Conservation (phyloP, 2,888 invertebrate species). For the Noctua janthina region DNA sequence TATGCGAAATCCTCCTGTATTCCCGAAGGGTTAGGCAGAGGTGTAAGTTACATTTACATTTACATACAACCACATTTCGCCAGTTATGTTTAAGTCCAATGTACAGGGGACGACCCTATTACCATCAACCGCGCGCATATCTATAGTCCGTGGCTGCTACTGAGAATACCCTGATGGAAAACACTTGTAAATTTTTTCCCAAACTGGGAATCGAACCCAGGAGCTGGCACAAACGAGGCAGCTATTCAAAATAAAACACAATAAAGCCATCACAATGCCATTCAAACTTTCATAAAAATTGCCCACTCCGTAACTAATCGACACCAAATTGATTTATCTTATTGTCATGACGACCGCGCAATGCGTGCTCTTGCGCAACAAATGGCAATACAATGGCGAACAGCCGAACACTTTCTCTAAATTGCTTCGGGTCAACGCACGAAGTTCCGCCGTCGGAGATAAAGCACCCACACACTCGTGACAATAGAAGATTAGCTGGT, state of each 20-base stretch:
- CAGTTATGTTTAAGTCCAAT: neutral
- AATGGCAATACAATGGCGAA: constrained; percentile 67
- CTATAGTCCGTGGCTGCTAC: neutral
- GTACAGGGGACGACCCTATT: neutral
- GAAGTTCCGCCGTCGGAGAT: constrained; percentile 54
- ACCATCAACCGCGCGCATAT: neutral
- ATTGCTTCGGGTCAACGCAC: constrained; percentile 67
- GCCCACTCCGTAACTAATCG: constrained; percentile 17
- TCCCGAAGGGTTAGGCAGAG: neutral
- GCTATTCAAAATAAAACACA: neutral
- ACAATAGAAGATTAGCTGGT: constrained; percentile 29
- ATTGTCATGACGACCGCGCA: constrained; percentile 33
- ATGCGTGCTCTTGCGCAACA: constrained; percentile 64
- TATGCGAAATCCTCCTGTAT: neutral
- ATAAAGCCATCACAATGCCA: constrained; percentile 9
- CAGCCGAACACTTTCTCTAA: constrained; percentile 68
- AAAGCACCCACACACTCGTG: constrained; percentile 45
- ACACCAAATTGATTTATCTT: constrained; percentile 55
- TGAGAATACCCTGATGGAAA: neutral
- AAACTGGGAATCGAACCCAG: neutral
- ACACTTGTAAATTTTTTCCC: neutral
- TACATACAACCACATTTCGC: neutral
- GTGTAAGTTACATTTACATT: neutral
- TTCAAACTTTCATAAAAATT: constrained; percentile 32
- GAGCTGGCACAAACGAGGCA: neutral